Evolutionary conservation across 2,113 vertebrate genomes (phyloP), one percentile per base, ranked within the genome.

Genomic region (Onychostoma macrolepis): DNA sequence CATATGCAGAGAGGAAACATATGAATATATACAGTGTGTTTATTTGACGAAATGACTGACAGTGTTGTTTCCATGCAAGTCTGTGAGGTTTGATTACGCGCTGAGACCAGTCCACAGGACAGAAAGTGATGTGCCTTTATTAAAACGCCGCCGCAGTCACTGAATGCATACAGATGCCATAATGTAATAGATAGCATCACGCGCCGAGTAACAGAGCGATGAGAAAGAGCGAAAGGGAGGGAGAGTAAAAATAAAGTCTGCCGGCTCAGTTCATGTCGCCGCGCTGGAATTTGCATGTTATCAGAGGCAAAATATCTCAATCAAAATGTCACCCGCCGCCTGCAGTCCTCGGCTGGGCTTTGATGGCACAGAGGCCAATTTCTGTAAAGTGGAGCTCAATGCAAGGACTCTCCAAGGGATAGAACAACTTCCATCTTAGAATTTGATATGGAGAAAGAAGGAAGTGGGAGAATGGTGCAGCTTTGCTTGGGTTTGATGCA

Each of bases 221-320:
- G 86, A 92, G 88, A 88, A 89, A 92, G 89, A 91, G 86, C 80
- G 58, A 71, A 41, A 76, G 85, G 69, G 83, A 85, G 80, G 87
- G 77, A 82, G 88, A 76, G 89, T 88, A 85, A 84, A 86, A 84
- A 89, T 87, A 83, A 89, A 71, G 90, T 89, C 89, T 88, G 89
- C 87, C 50, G 72, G 36, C 58, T 83, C 85, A 75, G 86, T 85
- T 83, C 82, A 90, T 91, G 88, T 89, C 72, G 84, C 87, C 71
- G 86, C 63, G 81, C 89, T 90, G 88, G 83, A 93, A 93, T 94
- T 94, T 90, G 92, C 93, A 94, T 93, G 87, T 92, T 92, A 93
- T 94, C 91, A 92, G 84, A 85, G 56, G 21, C 89, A 89, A 83
- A 88, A 92, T 82, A 87, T 91, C 92, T 93, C 89, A 89, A 91